Conservation (phyloP, 2,113 vertebrate genomes). For the Pheucticus melanocephalus region DNA sequence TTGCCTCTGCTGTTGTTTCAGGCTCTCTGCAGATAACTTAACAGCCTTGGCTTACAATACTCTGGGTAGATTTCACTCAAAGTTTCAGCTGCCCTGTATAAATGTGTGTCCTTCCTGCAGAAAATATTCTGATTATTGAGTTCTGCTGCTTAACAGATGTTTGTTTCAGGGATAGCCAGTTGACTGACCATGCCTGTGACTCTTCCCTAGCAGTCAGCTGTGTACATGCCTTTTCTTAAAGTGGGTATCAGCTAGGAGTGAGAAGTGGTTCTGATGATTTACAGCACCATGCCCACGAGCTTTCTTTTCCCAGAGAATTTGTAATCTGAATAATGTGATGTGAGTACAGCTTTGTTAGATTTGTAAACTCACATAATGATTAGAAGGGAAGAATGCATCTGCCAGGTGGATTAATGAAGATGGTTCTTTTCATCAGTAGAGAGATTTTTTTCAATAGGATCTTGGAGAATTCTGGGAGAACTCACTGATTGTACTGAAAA, state of each 20-base stretch:
- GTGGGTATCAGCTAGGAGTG: background rate
- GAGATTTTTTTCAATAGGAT: background rate
- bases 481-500: background rate
- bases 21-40: background rate
- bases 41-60: background rate
- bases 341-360: slow-evolving; percentile 37
- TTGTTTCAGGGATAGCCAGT: background rate
- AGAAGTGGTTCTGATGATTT: background rate
- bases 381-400: background rate
- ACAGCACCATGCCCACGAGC: background rate
- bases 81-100: background rate
- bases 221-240: background rate
- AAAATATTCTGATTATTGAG: background rate
- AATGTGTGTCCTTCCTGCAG: background rate
- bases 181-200: background rate
- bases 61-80: background rate
- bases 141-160: background rate
- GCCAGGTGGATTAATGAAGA: background rate
- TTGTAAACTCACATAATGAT: slow-evolving; percentile 30
- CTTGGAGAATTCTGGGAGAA: background rate
- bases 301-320: background rate
- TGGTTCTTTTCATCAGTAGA: slow-evolving; percentile 14
- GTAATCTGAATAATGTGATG: slow-evolving; percentile 17
- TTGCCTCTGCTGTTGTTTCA: background rate
- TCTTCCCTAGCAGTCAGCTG: background rate